phyloP scores from a whole-genome alignment of 1,140 invertebrate genomes.

The Ceratina australensis region DNA sequence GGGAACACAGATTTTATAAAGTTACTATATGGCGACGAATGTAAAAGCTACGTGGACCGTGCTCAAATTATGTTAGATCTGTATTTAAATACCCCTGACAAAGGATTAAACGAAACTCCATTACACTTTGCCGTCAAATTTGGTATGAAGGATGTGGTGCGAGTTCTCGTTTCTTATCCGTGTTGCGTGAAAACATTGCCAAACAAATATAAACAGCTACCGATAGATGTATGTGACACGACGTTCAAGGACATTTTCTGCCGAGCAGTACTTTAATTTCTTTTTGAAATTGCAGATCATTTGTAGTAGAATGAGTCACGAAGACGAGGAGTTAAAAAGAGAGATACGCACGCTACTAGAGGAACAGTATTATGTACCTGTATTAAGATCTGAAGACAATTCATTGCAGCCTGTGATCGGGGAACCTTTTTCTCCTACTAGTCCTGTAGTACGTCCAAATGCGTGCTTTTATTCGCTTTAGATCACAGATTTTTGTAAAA shows the following conservation, averaged over 20 bases:
- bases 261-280: background rate
- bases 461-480: constrained; percentile 2
- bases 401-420: constrained; percentile 86
- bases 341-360: constrained; percentile 84
- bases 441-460: constrained; percentile 81
- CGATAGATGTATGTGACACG: constrained; percentile 84
- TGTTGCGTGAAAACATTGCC: constrained; percentile 85
- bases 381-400: constrained; percentile 87
- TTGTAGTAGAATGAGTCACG: constrained; percentile 80
- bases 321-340: constrained; percentile 73
- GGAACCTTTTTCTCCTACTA: constrained; percentile 85
- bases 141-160: constrained; percentile 88
- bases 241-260: background rate
- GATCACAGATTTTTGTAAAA: background rate
- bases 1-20: constrained; percentile 87
- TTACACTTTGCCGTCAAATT: constrained; percentile 95
- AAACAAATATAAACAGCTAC: constrained; percentile 88
- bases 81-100: constrained; percentile 96
- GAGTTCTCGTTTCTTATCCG: constrained; percentile 88
- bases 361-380: constrained; percentile 91
- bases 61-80: constrained; percentile 89
- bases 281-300: constrained; percentile 81
- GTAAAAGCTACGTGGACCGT: constrained; percentile 77
- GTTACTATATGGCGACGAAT: constrained; percentile 86
- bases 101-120: constrained; percentile 93